Percentiles rank a stretch among this genome's conserved stretches.
Conservation (phyloP, 2,113 vertebrate species). For the Cervus canadensis region DNA sequence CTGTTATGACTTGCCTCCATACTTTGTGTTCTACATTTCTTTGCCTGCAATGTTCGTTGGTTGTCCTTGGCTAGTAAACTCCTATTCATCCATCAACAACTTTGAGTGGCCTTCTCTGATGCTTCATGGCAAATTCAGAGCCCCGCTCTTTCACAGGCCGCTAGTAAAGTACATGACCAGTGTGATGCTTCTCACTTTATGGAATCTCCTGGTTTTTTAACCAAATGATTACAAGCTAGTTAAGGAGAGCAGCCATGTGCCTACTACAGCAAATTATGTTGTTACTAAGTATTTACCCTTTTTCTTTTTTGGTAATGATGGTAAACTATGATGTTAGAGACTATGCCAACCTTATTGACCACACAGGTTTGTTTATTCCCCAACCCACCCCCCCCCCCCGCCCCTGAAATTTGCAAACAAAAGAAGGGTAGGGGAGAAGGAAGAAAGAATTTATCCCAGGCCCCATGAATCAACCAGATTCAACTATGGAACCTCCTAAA, state of each 20-base stretch:
- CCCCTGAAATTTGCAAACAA: neutral
- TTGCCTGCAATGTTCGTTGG: neutral
- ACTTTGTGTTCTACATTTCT: neutral
- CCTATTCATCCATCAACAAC: neutral
- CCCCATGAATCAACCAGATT: neutral
- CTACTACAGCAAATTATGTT: neutral
- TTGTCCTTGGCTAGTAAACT: neutral
- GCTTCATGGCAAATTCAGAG: neutral
- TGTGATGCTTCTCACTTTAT: neutral
- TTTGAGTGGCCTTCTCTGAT: neutral
- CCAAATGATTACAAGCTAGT: neutral
- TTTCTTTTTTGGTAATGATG: neutral
- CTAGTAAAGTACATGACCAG: neutral
- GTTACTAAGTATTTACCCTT: neutral
- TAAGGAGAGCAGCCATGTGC: neutral
- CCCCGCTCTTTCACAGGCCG: neutral
- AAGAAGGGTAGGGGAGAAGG: neutral
- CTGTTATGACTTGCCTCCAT: neutral
- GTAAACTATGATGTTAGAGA: neutral
- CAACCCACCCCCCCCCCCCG: too few relatives aligned
- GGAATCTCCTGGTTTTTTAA: neutral
- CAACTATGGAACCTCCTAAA: neutral
- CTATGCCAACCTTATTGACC: neutral
- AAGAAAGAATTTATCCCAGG: neutral
- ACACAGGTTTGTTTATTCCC: too few relatives aligned